Base-by-base conservation (phyloP, 2,113 vertebrate genomes). In the Syrrhaptes paradoxus region DNA sequence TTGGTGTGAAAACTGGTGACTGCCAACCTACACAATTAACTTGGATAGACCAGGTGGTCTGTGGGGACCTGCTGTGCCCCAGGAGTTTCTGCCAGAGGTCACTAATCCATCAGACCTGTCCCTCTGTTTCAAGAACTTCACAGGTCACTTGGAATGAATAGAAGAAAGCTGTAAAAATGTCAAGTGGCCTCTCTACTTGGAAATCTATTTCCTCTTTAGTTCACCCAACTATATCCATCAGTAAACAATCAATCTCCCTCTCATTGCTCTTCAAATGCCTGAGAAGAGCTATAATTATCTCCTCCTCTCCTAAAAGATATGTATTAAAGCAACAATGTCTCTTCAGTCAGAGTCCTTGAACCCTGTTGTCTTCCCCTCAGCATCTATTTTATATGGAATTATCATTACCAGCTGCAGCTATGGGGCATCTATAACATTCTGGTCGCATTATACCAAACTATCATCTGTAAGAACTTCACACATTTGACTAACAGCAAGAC, bases 141-240 rank as follows among this genome's bases (percentile, higher is more conserved):
- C 83, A 93, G 93, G 92, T 95, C 92, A 90, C 75, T 94, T 74
- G 54, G 66, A 70, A 92, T 90, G 74, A 96, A 83, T 83, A 83
- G 85, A 45, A 85, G 34, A 59, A 67, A 91, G 94, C 92, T 87
- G 88, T 95, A 95, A 89, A 96, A 94, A 29, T 58, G 93, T 97
- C 90, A 92, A 96, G 96, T 96, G 86, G 76, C 61, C 72, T 84
- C 85, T 92, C 88, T 57, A 54, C 85, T 92, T 92, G 77, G 76
- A 90, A 94, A 94, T 84, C 88, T 70, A 92, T 73, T 96, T 97
- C 94, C 93, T 96, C 94, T 91, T 77, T 76, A 77, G 81, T 94
- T 87, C 81, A 87, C 49, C 62, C 87, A 90, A 13, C 75, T 96
- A 38, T 93, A 93, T 93, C 92, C 76, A 85, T 90, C 67, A 65